A percentile compares a stretch with the other conserved stretches of the same genome.
Conservation (phyloP, 2,797 vertebrate species). For the Pseudochirops cupreus region DNA sequence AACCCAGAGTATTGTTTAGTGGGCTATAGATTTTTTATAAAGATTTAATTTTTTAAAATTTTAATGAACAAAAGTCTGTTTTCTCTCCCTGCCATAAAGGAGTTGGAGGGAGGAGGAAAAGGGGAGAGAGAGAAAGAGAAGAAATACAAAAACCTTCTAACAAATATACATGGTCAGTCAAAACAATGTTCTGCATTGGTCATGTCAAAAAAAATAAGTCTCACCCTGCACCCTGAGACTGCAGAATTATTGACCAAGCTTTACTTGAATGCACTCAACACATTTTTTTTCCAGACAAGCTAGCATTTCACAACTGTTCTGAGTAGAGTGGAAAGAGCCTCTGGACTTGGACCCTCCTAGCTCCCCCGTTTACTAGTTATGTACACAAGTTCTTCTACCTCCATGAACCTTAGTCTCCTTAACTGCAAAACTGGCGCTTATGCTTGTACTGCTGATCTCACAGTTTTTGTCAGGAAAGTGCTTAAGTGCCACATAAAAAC, state of each 20-base stretch:
- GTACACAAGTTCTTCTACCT: not conserved
- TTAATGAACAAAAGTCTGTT: not conserved
- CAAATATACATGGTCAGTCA: not conserved
- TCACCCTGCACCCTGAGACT: not conserved
- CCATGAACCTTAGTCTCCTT: not conserved
- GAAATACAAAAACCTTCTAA: not conserved
- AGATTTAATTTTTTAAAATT: not conserved
- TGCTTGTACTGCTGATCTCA: not conserved
- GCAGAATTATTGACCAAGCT: not conserved
- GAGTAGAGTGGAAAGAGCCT: not conserved
- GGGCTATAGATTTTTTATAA: not conserved
- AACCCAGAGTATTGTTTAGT: not conserved
- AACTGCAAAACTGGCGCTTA: not conserved
- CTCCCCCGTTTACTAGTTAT: not conserved
- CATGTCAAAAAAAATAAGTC: not conserved
- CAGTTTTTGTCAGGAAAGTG: not conserved
- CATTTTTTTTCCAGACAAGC: not conserved
- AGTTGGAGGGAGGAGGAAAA: not conserved
- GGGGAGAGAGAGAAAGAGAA: not conserved
- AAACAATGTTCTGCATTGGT: not conserved
- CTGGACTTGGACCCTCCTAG: not conserved
- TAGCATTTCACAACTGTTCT: not conserved
- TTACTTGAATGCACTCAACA: not conserved
- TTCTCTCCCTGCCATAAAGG: not conserved
- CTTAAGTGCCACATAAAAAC: not conserved